Evolutionary conservation across 2,888 invertebrate species (phyloP).

Genomic region (Gisinianus flammeolus): DNA sequence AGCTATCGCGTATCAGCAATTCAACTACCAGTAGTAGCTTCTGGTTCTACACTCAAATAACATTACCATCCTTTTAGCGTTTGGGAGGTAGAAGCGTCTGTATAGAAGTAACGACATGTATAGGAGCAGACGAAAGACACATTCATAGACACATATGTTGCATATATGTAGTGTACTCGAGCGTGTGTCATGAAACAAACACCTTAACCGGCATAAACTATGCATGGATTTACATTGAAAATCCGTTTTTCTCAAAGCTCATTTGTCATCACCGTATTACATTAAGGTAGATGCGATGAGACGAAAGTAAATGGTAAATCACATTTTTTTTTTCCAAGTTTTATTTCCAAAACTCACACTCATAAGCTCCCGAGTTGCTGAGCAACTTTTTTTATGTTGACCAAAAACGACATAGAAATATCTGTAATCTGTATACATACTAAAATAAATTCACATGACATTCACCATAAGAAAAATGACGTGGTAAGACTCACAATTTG

Average conservation of each 20-base stretch:
- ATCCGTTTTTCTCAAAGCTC: neutral
- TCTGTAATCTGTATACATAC: no score
- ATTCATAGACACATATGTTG: neutral
- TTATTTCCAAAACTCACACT: no score
- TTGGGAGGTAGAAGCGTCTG: neutral
- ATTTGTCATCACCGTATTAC: conserved; percentile 21
- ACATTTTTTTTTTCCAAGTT: neutral
- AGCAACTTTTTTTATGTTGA: no score
- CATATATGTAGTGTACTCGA: neutral
- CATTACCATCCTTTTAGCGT: neutral
- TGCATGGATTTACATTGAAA: conserved; percentile 30
- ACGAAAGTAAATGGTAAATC: neutral
- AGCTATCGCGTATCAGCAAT: conserved; percentile 16
- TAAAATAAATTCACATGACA: no score
- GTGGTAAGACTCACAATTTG: no score
- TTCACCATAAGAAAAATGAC: no score
- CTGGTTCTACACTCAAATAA: conserved; percentile 34
- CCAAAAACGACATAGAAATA: no score
- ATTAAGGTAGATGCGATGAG: no score
- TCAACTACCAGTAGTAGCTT: conserved; percentile 21
- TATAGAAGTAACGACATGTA: neutral
- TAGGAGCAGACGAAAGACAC: neutral
- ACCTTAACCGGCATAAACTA: conserved; percentile 20
- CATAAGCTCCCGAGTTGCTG: no score
- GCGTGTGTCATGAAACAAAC: conserved; percentile 11